Conservation (phyloP, 2,888 invertebrate genomes). For the Apoderus coryli region DNA sequence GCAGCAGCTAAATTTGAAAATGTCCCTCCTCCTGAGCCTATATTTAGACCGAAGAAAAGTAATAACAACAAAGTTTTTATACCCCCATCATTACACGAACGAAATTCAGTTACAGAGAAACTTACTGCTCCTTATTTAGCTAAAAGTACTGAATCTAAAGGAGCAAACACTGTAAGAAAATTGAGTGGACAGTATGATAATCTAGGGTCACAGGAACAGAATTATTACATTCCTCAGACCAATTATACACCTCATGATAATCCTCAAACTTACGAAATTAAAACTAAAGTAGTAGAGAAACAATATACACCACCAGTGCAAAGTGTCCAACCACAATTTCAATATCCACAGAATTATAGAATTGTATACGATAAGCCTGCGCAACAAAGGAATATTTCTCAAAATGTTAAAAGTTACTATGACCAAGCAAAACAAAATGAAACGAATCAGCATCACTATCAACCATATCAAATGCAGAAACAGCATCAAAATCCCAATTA, state of each 20-base stretch:
- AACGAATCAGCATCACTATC: not conserved
- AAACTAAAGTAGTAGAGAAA: conserved; percentile 15
- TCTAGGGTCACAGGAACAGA: conserved; percentile 14
- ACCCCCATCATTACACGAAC: conserved; percentile 17
- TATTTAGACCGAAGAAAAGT: conserved; percentile 22
- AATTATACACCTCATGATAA: no score
- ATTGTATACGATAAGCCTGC: conserved; percentile 15
- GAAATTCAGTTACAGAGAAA: conserved; percentile 20
- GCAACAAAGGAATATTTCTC: not conserved
- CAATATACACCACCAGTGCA: conserved; percentile 9
- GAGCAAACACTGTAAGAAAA: conserved; percentile 27
- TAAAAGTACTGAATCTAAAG: conserved; percentile 21
- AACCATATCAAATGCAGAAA: not conserved
- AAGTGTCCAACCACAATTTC: conserved; percentile 2
- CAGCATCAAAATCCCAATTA: not conserved
- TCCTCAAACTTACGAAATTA: conserved; percentile 14
- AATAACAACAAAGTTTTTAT: conserved; percentile 21
- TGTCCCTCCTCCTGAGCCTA: conserved; percentile 18
- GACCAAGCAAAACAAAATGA: not conserved
- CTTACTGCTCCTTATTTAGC: conserved; percentile 24
- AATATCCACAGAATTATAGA: conserved; percentile 13
- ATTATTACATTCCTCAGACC: no score
- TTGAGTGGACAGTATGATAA: conserved; percentile 30
- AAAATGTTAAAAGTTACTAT: not conserved
- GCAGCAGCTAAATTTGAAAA: conserved; percentile 42